Evolutionary conservation across 2,113 vertebrate species (phyloP).

Genomic region (Ivindomyrus marchei): DNA sequence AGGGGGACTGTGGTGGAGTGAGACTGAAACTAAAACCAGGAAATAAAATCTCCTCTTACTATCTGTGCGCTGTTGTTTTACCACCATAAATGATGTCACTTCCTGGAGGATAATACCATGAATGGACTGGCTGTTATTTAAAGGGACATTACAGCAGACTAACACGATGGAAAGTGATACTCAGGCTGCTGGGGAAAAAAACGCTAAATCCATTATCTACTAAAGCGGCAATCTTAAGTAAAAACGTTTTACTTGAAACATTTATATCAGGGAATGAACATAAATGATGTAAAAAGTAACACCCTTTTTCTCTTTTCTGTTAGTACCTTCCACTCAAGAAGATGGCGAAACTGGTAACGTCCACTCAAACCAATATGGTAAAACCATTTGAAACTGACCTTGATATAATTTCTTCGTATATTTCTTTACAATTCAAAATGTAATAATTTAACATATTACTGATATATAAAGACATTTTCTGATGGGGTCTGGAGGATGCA

Average conservation of each 20-base stretch:
- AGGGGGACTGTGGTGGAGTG: background rate
- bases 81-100: background rate
- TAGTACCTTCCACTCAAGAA: background rate
- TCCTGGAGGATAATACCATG: background rate
- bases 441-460: background rate
- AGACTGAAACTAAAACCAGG: background rate
- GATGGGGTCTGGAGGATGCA: background rate
- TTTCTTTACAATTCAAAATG: background rate
- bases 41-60: background rate
- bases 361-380: background rate
- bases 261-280: background rate
- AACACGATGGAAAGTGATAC: background rate
- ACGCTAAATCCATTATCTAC: background rate
- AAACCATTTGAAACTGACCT: background rate
- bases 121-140: background rate
- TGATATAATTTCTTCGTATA: background rate
- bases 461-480: background rate
- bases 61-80: background rate
- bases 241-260: background rate
- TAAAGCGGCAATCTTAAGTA: background rate
- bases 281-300: background rate
- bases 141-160: background rate
- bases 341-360: background rate
- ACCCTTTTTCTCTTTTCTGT: background rate
- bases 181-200: background rate